Conservation (phyloP, 2,113 vertebrate species). For the Percina caprodes region DNA sequence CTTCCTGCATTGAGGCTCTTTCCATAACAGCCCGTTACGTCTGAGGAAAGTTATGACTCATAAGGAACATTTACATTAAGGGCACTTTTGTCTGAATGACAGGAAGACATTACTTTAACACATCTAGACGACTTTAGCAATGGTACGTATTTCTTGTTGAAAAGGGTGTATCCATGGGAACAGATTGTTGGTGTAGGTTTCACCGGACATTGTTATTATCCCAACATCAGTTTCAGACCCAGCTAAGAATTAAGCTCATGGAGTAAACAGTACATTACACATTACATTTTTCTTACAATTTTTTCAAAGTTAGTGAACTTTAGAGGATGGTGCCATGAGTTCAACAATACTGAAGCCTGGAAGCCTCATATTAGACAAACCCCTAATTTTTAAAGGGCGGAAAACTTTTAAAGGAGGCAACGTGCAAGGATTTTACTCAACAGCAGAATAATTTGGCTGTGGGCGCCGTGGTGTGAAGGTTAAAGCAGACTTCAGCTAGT, state of each 20-base stretch:
- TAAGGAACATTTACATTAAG: neutral
- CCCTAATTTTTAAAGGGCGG: constrained; percentile 25
- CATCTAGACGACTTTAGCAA: neutral
- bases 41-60: neutral
- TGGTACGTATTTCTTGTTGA: neutral
- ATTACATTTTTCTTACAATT: neutral
- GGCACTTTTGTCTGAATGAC: neutral
- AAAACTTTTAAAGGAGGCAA: constrained; percentile 17
- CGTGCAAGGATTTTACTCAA: constrained; percentile 39
- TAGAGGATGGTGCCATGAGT: constrained; percentile 11
- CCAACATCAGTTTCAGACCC: neutral
- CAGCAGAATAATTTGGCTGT: constrained; percentile 42
- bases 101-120: neutral
- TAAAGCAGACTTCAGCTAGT: constrained; percentile 35
- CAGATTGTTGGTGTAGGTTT: neutral
- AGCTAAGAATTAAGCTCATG: neutral
- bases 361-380: constrained; percentile 29
- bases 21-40: neutral
- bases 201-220: neutral
- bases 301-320: neutral
- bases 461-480: constrained; percentile 59
- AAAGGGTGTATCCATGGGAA: neutral
- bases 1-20: neutral
- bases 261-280: neutral
- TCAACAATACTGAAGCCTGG: constrained; percentile 11